Evolutionary conservation across 1,140 invertebrate species (phyloP), one percentile per base, ranked within the genome.

Genomic region (Daktulosphaira vitifoliae): DNA sequence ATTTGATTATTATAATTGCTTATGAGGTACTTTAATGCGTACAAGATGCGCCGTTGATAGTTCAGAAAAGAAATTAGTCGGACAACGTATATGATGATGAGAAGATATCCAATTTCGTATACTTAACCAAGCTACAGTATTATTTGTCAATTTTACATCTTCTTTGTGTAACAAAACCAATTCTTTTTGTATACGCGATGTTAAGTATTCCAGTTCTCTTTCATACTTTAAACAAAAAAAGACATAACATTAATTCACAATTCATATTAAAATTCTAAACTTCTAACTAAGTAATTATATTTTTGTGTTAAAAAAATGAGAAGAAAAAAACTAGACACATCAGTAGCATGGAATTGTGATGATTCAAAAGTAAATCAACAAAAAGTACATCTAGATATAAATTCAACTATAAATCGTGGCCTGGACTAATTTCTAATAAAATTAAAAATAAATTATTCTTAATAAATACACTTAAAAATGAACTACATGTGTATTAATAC

Each of bases 21-120:
- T 33, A 33, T 11, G 5, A 6, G 5, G 29, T 33, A 33, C 3
- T 13, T 49, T 48, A 33, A 38, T 51, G 78, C 82, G 79, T 73
- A 90, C 88, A 74, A 88, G 85, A 76, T 87, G 84, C 71, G n/a
- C 5, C 5, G 22, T 20, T 16, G 18, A 15, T 6, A 9, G 22
- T 51, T 20, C 82, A 0, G 87, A 86, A 74, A 96, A 96, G 82
- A 99, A 93, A 69, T 95, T 79, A 72, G 95, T 92, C 1, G 92
- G 89, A 74, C 94, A 97, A 26, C 90, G 84, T 69, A 99, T 90
- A 76, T 99, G 96, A 79, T 99, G 94, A 80, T 99, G 94, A 69
- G 90, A 92, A 37, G 90, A 92, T 52, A 98, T 90, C 95, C 96
- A 99, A 9, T 85, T 84, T 49, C 96, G 80, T 76, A 90, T 89